A percentile compares a stretch with the other conserved stretches of the same genome.
Conservation (phyloP, 2,113 vertebrate genomes). For the Lethenteron camtschaticum region DNA sequence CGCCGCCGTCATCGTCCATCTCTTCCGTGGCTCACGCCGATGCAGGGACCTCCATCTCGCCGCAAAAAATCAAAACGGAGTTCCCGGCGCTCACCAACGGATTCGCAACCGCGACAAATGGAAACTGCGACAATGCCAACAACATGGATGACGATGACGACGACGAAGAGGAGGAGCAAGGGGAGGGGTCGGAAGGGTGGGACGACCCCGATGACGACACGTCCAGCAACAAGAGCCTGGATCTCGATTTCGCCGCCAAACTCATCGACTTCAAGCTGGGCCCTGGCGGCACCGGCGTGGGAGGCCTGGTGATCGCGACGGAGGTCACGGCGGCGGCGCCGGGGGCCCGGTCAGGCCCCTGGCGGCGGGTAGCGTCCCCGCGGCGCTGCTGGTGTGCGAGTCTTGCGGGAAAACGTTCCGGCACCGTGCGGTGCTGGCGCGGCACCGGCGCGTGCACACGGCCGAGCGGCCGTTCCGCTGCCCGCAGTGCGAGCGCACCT, state of each 20-base stretch:
- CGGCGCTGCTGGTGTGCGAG: too few relatives aligned
- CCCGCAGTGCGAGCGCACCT: background rate
- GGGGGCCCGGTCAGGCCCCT: too few relatives aligned
- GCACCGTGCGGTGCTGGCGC: conserved; percentile 58
- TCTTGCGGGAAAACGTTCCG: conserved; percentile 72
- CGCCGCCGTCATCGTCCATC: too few relatives aligned
- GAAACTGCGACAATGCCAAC: too few relatives aligned
- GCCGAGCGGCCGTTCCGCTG: conserved; percentile 7
- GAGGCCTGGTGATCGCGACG: too few relatives aligned
- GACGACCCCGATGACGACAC: conserved; percentile 39
- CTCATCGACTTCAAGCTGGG: conserved; percentile 72
- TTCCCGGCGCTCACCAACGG: too few relatives aligned
- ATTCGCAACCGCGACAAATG: too few relatives aligned
- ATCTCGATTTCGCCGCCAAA: conserved; percentile 76
- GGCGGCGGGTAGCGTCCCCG: background rate
- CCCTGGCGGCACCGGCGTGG: background rate
- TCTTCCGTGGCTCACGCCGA: too few relatives aligned
- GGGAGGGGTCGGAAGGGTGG: conserved; percentile 16
- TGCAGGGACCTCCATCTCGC: too few relatives aligned
- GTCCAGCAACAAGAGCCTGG: conserved; percentile 76
- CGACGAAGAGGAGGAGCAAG: conserved; percentile 16
- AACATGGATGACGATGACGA: conserved; percentile 9
- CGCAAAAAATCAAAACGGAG: too few relatives aligned
- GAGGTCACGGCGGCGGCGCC: too few relatives aligned
- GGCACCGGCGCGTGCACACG: conserved; percentile 58